A percentile compares a stretch with the other conserved stretches of the same genome.
Conservation (phyloP, 2,888 invertebrate species). For the Erannis defoliaria region DNA sequence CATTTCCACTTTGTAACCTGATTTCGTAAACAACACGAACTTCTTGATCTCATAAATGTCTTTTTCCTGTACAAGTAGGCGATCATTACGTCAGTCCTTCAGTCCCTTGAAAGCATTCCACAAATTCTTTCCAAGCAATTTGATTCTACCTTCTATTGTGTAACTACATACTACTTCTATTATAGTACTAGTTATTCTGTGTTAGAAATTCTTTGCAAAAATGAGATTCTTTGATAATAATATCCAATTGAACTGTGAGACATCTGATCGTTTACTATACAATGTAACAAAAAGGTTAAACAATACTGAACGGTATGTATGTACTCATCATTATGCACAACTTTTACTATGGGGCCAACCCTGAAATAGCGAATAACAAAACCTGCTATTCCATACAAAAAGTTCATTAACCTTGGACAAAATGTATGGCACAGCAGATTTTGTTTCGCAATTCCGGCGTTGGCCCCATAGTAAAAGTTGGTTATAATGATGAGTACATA, state of each 20-base stretch:
- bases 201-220: background rate
- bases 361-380: too few species aligned
- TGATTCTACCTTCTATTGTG: constrained; percentile 13
- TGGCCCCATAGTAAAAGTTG: too few species aligned
- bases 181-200: constrained; percentile 5
- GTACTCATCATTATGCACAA: too few species aligned
- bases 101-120: constrained; percentile 12
- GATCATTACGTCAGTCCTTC: constrained; percentile 17
- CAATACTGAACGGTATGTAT: too few species aligned
- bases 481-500: too few species aligned
- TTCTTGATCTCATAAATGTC: constrained; percentile 5
- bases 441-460: too few species aligned
- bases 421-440: too few species aligned
- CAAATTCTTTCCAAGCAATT: constrained; percentile 18
- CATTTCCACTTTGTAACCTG: constrained; percentile 3
- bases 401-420: too few species aligned
- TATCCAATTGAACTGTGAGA: background rate
- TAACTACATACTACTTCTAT: background rate
- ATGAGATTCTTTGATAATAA: background rate
- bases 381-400: too few species aligned
- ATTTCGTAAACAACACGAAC: constrained; percentile 3
- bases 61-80: constrained; percentile 12
- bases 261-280: too few species aligned
- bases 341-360: too few species aligned
- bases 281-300: too few species aligned